Conservation (phyloP, 2,888 invertebrate species). For the Drosophila falleni region DNA sequence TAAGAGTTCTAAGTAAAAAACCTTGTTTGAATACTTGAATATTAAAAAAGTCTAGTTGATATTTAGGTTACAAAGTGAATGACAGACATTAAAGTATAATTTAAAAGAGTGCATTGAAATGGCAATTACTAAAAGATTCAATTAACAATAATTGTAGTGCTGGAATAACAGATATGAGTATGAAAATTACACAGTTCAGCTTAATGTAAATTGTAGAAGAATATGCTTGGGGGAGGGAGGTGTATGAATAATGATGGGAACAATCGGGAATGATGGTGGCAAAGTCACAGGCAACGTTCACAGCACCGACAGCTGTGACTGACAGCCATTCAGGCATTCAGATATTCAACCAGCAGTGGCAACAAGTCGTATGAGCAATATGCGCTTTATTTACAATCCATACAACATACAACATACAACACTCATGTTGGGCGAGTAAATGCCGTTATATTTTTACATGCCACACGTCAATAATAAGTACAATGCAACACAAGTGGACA, state of each 20-base stretch:
- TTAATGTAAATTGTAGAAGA: background rate
- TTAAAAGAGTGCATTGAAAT: background rate
- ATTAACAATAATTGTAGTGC: background rate
- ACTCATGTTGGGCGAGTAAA: slow-evolving; percentile 49
- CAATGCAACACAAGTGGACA: slow-evolving; percentile 43
- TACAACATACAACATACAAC: slow-evolving; percentile 34
- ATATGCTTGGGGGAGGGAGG: background rate
- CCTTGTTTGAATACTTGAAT: background rate
- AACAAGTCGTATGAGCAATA: slow-evolving; percentile 77
- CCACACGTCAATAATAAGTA: slow-evolving; percentile 65
- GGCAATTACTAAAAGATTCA: too few relatives aligned
- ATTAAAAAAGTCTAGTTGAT: background rate
- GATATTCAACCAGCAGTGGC: slow-evolving; percentile 43
- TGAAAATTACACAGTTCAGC: background rate
- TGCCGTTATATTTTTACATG: slow-evolving; percentile 70
- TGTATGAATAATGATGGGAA: slow-evolving; percentile 8
- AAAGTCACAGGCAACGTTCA: background rate
- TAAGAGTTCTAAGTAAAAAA: background rate
- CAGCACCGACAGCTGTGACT: slow-evolving; percentile 16
- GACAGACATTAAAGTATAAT: background rate
- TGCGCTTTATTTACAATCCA: slow-evolving; percentile 70
- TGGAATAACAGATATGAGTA: background rate
- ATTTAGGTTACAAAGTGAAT: too few relatives aligned
- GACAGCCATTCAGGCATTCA: slow-evolving; percentile 11
- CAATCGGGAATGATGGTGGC: slow-evolving; percentile 6